Base-by-base conservation (phyloP, 2,113 vertebrate species). In the Bungarus multicinctus region DNA sequence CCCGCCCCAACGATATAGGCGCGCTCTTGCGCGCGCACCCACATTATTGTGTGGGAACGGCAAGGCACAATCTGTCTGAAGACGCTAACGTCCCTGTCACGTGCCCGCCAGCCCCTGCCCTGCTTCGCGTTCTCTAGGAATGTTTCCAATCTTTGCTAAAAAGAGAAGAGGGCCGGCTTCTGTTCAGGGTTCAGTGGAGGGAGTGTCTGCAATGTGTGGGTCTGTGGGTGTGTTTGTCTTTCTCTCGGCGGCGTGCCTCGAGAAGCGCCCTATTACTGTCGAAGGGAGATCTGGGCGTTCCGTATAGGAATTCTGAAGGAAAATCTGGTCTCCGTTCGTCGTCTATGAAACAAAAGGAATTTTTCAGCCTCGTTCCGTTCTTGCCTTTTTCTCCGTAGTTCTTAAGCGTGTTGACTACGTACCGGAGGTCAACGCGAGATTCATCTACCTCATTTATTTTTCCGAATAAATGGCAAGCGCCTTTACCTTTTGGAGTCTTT, bases 61-160 rank as follows among this genome's bases (percentile, higher is more conserved):
- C 58, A 12, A 14, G 45, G 30, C 20, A n/a, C 25, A 53, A 27
- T 27, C 45, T 7, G 18, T 20, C 60, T 57, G 53, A 45, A 45
- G 50, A 53, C 47, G 23, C 60, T 3, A 25, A 39, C 74, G 74
- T 81, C 34, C 18, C 34, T 81, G 20, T 81, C 74, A 81, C 74
- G 45, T 87, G 43, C 47, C n/a, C 47, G 47, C 27, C 25, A 9
- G 27, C 2, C 27, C 12, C 43, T 30, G 25, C 43, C 23, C 47
- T 5, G 47, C 23, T 47, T 87, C 47, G 27, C 7, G 25, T 53
- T 52, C 25, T 30, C 6, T 0, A 47, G 86, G 86, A 52, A n/a
- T 93, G 93, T 94, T 91, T 94, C 92, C 88, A 91, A 89, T 93
- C 95, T 97, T 91, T 57, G 74, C 90, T 57, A 30, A 93, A 93